Evolutionary conservation across 1,140 invertebrate genomes (phyloP), one percentile per base, ranked within the genome.

Genomic region (Rhynchophorus ferrugineus): DNA sequence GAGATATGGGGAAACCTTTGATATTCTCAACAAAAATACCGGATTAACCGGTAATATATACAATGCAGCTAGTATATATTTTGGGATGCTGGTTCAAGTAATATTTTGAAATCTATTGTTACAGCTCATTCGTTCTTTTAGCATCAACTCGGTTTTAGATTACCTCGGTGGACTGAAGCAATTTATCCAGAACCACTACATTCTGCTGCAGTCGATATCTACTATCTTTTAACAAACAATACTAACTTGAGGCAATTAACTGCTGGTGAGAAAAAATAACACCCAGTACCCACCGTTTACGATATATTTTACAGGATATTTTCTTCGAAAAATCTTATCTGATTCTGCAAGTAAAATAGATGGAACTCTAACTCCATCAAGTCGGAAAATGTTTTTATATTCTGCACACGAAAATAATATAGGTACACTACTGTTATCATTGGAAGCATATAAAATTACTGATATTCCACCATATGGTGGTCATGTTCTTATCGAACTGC

Each of bases 361-460:
- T 3, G 69, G 64, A 16, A n/a, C n/a, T n/a, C n/a, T n/a, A n/a
- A 73, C 54, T 9, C 46, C 14, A 66, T 69, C 17, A 75, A 74
- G 5, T 56, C 70, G 75, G 3, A 84, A 84, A 64, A 75, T 87
- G 52, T 80, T 73, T 41, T 75, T 83, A 50, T 86, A 84, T 59
- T 74, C 80, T 3, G 81, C 79, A 2, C 87, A 90, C 61, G 87
- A 90, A 61, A 80, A 78, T 2, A 87, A 83, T 1, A 65, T 89
- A 2, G 75, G 79, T 1, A 78, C 81, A 49, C 61, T 89, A 6
- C 63, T 89, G 16, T 66, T 74, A 5, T 76, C 80, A 1, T 63
- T 91, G 38, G 75, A 76, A 7, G 71, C 86, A 3, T 90, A 82
- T 76, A 74, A 86, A 42, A 18, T 2, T 7, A 68, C 70, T n/a